Percentiles rank a stretch among this genome's conserved stretches.
phyloP scores from a whole-genome alignment of 2,888 invertebrate genomes.

The Coelogynopora nodosa region DNA sequence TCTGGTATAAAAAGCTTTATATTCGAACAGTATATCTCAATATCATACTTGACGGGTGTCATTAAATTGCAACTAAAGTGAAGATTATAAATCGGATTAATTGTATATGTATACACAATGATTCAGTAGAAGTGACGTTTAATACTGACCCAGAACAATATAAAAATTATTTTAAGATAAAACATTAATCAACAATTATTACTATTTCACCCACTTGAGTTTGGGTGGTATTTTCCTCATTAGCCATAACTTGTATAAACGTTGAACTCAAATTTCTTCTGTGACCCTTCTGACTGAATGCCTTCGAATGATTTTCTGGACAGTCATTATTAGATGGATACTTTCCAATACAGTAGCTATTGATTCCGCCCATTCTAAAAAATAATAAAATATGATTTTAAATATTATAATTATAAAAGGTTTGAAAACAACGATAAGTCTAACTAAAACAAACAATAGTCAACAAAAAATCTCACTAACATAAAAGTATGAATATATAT shows the following conservation, averaged over 20 bases:
- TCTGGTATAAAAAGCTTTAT: too few relatives aligned
- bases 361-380: constrained; percentile 54
- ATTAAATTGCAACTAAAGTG: too few relatives aligned
- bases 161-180: background rate
- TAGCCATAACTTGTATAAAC: background rate
- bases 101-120: background rate
- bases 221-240: background rate
- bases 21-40: too few relatives aligned
- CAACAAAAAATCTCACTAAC: too few relatives aligned
- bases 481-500: too few relatives aligned
- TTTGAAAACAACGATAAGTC: too few relatives aligned
- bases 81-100: too few relatives aligned
- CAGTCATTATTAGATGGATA: constrained; percentile 49
- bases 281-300: constrained; percentile 47
- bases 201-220: too few relatives aligned
- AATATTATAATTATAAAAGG: too few relatives aligned
- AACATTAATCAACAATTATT: background rate
- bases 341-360: constrained; percentile 55
- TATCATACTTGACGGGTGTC: too few relatives aligned
- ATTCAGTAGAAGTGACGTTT: background rate
- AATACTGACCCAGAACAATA: background rate
- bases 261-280: constrained; percentile 39
- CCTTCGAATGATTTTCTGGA: constrained; percentile 48
- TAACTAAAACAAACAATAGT: too few relatives aligned
- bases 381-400: background rate